Base-by-base conservation (phyloP, 2,797 vertebrate species). In the Streptopelia turtur region DNA sequence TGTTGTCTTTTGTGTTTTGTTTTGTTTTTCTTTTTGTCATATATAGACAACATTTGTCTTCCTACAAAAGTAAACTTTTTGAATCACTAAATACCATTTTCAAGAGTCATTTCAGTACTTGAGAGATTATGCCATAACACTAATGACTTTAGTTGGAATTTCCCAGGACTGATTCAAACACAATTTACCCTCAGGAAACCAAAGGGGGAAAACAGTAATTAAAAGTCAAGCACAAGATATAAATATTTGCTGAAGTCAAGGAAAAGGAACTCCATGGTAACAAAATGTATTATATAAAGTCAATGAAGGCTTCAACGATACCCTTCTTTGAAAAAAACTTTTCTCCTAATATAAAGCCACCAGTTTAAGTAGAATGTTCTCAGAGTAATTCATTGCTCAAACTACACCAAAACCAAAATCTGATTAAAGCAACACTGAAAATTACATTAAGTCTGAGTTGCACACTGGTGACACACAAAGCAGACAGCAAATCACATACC, bases 191-290 rank as follows among this genome's bases (percentile, higher is more conserved):
- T 81, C 55, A 82, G 28, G 74, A 90, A 94, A 78, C 13, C 11
- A 78, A 93, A 91, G 31, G 11, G 14, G 43, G 28, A 57, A 91
- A 89, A 72, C 9, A 35, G 33, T 47, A 75, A 93, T 88, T 93
- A 93, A 88, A 88, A 76, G 43, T 57, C 70, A 79, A 94, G 39
- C 41, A 82, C 11, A 27, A 90, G 37, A 90, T 95, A 83, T 43
- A 91, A 93, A 90, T 87, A 95, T 94, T 96, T 92, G 77, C 23
- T 79, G 72, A 87, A 89, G 63, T 43, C 35, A 72, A 93, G 47
- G 63, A 79, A 91, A 79, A 75, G 52, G 10, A 90, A 90, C 9
- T 79, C 60, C 45, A 66, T 47, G 20, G 31, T 31, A 87, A 94
- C 16, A 81, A 83, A 72, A 82, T 76, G 61, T 52, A 75, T 55